phyloP scores from a whole-genome alignment of 2,113 vertebrate species.

The Perca flavescens region DNA sequence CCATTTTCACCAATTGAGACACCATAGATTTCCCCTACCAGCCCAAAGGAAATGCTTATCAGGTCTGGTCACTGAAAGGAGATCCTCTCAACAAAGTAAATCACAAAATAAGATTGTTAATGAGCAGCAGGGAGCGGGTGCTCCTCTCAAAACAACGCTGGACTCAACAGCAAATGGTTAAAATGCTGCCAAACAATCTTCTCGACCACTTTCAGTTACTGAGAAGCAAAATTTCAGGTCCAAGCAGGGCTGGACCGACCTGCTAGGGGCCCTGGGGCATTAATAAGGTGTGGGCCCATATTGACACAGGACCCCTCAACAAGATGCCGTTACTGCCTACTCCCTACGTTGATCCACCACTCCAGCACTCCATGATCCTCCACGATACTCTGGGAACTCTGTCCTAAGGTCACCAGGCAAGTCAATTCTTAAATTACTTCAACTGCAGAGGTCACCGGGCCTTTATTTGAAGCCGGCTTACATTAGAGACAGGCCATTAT shows the following conservation, averaged over 20 bases:
- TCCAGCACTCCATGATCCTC: no score
- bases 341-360: no score
- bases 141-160: no score
- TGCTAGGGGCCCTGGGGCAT: not conserved
- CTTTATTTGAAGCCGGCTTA: no score
- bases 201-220: not conserved
- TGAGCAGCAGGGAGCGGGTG: not conserved
- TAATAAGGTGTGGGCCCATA: not conserved
- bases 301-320: not conserved
- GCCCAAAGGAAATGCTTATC: not conserved
- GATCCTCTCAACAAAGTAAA: not conserved
- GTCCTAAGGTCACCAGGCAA: no score
- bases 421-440: no score
- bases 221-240: not conserved
- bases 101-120: not conserved
- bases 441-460: no score
- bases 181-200: not conserved
- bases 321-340: not conserved
- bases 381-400: no score
- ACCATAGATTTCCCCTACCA: no score
- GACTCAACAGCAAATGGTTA: not conserved
- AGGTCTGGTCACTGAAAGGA: not conserved
- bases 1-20: not conserved
- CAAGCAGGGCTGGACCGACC: not conserved
- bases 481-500: no score